These are phyloP conservation scores for Meganola albula DNA, from an alignment of 2,888 invertebrate genomes.

Conservation along the genomic window DNA sequence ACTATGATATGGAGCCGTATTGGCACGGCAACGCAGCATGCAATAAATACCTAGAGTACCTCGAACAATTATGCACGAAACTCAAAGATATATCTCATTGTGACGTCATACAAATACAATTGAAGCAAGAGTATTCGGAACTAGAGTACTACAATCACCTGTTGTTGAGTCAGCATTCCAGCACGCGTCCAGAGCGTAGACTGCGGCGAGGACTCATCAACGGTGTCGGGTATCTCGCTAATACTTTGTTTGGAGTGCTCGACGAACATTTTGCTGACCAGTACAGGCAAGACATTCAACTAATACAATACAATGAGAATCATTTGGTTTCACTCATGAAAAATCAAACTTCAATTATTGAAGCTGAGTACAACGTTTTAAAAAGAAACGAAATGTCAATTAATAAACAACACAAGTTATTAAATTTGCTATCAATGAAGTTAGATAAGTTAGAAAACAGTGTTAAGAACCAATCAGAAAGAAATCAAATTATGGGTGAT, in stretches of 20 bases:
- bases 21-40: not conserved
- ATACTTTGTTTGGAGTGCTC: conserved; percentile 5
- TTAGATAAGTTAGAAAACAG: not conserved
- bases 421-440: conserved; percentile 10
- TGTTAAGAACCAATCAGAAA: not conserved
- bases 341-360: conserved; percentile 19
- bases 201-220: conserved; percentile 6
- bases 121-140: conserved; percentile 7
- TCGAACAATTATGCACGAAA: not conserved
- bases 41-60: not conserved
- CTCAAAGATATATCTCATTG: not conserved
- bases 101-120: not conserved
- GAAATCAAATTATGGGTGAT: not conserved
- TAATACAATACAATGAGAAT: not conserved
- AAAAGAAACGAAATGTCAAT: conserved; percentile 12
- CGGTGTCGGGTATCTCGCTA: conserved; percentile 12
- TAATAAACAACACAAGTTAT: conserved; percentile 13
- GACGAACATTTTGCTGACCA: not conserved
- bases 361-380: conserved; percentile 18
- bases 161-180: conserved; percentile 10
- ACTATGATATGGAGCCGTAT: not conserved
- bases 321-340: not conserved
- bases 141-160: conserved; percentile 15
- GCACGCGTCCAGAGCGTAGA: conserved; percentile 1
- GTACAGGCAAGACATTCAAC: not conserved